phyloP scores from a whole-genome alignment of 1,140 invertebrate species.

The Zaprionus lachaisei region DNA sequence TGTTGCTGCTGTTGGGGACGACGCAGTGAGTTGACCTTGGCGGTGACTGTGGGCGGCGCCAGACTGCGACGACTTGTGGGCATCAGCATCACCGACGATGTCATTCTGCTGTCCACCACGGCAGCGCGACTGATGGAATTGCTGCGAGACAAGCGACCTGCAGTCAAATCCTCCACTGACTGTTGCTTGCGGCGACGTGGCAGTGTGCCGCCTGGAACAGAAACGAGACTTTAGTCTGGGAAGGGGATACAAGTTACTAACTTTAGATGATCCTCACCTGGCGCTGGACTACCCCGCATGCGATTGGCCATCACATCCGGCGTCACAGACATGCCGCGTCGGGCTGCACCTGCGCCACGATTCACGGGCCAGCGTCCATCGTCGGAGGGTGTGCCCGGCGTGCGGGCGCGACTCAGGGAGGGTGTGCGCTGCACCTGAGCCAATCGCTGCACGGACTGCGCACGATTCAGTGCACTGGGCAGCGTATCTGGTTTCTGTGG shows the following conservation, averaged over 20 bases:
- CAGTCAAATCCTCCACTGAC: conserved; percentile 85
- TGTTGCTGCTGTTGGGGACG: conserved; percentile 43
- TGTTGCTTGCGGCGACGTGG: conserved; percentile 88
- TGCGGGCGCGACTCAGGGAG: conserved; percentile 86
- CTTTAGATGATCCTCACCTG: conserved; percentile 61
- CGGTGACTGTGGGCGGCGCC: conserved; percentile 63
- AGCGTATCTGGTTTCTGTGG: conserved; percentile 85
- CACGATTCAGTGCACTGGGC: conserved; percentile 76
- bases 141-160: conserved; percentile 77
- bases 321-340: conserved; percentile 57
- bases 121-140: conserved; percentile 83
- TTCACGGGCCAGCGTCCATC: conserved; percentile 88
- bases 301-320: conserved; percentile 78
- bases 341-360: conserved; percentile 53
- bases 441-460: conserved; percentile 85
- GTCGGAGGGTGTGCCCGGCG: conserved; percentile 88
- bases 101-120: conserved; percentile 76
- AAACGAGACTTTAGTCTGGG: conserved; percentile 84
- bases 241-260: conserved; percentile 59
- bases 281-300: conserved; percentile 76
- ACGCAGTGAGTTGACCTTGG: conserved; percentile 69
- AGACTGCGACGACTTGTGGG: conserved; percentile 60
- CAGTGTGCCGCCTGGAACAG: conserved; percentile 86
- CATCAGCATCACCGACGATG: conserved; percentile 82
- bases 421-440: conserved; percentile 86